Base-by-base conservation (phyloP, 2,113 vertebrate genomes). In the Lanius collurio region DNA sequence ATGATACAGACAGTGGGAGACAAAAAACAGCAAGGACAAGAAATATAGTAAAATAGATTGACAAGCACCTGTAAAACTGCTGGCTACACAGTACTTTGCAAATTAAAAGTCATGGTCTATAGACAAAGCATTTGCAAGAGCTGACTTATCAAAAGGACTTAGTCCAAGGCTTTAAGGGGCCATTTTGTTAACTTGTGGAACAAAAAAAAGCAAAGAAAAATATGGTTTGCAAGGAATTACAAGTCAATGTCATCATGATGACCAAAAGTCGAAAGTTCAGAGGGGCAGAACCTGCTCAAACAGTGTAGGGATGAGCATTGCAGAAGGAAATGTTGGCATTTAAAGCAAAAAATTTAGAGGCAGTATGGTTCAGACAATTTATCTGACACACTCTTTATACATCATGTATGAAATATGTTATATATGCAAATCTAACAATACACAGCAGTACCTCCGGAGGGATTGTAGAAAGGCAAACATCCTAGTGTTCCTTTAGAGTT, bases 91-190 rank as follows among this genome's bases (percentile, higher is more conserved):
- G 42, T 91, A 90, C 55, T n/a, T 65, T 50, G 26, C 81, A 83
- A 94, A 96, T 91, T 94, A 65, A 52, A 93, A 91, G 74, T 91
- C 82, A 89, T 76, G 80, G 73, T 89, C 77, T 86, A 78, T 49
- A 84, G 68, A 82, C 21, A 73, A 91, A 86, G n/a, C 37, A 86
- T 68, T 83, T 94, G 13, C 52, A 94, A 93, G 41, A 91, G 41
- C 79, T 88, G 90, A 88, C 22, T 87, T 94, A 76, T 62, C 80
- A 62, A 81, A 93, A 94, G 15, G 13, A 62, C 31, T 78, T 64
- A 53, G 30, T 78, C 42, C 83, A 94, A 92, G 71, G 22, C 27
- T 94, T 95, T 80, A 69, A 57, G 41, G 46, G 47, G 7, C 1
- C 18, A 68, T 89, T 89, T 46, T 89, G 20, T 68, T 37, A 79